Evolutionary conservation across 2,113 vertebrate species (phyloP).

Genomic region (Leuciscus idus): DNA sequence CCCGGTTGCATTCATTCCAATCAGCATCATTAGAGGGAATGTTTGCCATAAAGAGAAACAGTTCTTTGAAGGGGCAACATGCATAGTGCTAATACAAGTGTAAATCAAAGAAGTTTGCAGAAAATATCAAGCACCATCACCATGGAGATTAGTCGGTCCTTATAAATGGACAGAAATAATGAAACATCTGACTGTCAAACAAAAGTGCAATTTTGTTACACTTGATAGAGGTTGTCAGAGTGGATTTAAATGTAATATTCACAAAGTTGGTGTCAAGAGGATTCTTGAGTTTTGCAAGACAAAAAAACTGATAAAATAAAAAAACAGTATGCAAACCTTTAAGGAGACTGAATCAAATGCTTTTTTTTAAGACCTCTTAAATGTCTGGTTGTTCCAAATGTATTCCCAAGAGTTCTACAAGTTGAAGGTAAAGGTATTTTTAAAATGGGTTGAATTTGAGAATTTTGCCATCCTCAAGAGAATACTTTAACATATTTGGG

Average conservation of each 20-base stretch:
- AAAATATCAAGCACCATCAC: conserved; percentile 13
- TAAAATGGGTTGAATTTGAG: neutral
- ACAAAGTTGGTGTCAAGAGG: neutral
- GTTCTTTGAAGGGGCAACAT: neutral
- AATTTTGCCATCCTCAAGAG: neutral
- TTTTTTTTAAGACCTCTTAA: neutral
- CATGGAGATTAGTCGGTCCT: neutral
- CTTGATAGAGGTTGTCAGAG: conserved; percentile 2
- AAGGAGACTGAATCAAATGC: neutral
- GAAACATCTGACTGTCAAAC: conserved; percentile 15
- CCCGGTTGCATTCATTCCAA: neutral
- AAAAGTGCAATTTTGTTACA: conserved; percentile 23
- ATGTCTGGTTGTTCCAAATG: neutral
- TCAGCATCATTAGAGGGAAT: neutral
- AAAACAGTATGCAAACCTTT: neutral
- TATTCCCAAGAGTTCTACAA: neutral
- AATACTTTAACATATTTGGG: neutral
- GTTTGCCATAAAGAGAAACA: neutral
- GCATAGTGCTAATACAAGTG: neutral
- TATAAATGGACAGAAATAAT: conserved; percentile 25
- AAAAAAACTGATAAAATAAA: neutral
- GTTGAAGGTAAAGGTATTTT: neutral
- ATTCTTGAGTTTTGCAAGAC: neutral
- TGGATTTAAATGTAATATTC: neutral
- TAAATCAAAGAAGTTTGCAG: neutral